A percentile compares a stretch with the other conserved stretches of the same genome.
These are phyloP conservation scores for Pygoscelis adeliae DNA, from an alignment of 2,113 vertebrate species.

Conservation along the genomic window DNA sequence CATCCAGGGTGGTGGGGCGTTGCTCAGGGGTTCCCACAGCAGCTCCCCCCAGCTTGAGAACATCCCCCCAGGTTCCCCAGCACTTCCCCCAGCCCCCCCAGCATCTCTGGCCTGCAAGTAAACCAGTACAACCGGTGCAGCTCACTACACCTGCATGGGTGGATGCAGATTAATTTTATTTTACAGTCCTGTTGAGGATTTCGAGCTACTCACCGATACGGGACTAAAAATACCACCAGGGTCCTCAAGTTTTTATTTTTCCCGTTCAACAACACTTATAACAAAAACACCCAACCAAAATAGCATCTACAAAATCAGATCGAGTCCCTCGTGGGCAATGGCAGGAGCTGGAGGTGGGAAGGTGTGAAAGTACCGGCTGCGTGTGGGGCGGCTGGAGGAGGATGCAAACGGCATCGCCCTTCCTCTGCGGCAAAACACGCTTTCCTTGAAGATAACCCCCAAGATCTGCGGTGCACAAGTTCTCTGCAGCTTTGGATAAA, in stretches of 20 bases:
- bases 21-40: not conserved
- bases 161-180: constrained; percentile 32
- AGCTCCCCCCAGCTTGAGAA: not conserved
- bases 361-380: not conserved
- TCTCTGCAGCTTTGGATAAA: not conserved
- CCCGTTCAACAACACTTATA: not conserved
- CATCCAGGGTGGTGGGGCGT: not conserved
- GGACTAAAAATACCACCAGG: constrained; percentile 1
- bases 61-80: not conserved
- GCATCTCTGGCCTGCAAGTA: not conserved
- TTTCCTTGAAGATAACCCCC: not conserved
- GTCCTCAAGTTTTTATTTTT: not conserved
- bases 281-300: not conserved
- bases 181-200: not conserved
- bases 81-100: not conserved
- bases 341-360: not conserved
- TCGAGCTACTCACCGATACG: not conserved
- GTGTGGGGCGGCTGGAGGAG: accelerated
- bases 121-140: not conserved
- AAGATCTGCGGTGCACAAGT: accelerated
- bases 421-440: not conserved
- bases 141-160: accelerated
- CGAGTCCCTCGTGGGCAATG: not conserved
- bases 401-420: not conserved
- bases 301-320: not conserved